Evolutionary conservation across 1,140 invertebrate genomes (phyloP).

Genomic region (Aricia agestis): DNA sequence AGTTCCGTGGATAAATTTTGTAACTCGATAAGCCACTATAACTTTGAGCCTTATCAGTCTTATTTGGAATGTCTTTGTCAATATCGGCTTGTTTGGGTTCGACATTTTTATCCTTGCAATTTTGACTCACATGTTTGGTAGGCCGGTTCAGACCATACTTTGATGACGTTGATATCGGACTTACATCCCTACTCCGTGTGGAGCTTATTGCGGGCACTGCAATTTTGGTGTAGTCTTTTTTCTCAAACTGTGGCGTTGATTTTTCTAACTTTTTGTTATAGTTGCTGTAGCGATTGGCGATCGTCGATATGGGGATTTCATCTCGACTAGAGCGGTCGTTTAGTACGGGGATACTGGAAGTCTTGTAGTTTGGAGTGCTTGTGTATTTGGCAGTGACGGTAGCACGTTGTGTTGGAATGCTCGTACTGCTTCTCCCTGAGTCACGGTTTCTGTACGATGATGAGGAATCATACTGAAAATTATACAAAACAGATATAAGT

Average conservation of each 20-base stretch:
- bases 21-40: conserved; percentile 68
- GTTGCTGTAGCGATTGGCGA: conserved; percentile 55
- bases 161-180: conserved; percentile 55
- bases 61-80: conserved; percentile 74
- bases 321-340: conserved; percentile 51
- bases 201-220: conserved; percentile 42
- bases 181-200: conserved; percentile 58
- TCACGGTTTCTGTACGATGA: conserved; percentile 56
- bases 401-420: conserved; percentile 44
- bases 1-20: conserved; percentile 66
- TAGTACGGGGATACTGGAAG: conserved; percentile 61
- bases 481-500: conserved; percentile 24
- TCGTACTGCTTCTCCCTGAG: conserved; percentile 37
- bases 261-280: conserved; percentile 48
- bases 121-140: conserved; percentile 56
- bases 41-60: conserved; percentile 68
- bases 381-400: conserved; percentile 65
- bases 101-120: conserved; percentile 58
- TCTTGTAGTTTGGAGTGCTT: conserved; percentile 56
- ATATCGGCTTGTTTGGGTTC: conserved; percentile 59
- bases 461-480: conserved; percentile 61
- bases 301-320: conserved; percentile 58
- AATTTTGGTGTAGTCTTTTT: conserved; percentile 57
- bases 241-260: conserved; percentile 53
- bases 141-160: conserved; percentile 58